These are phyloP conservation scores for Tragelaphus buxtoni DNA, from an alignment of 2,113 vertebrate genomes.

Conservation along the genomic window DNA sequence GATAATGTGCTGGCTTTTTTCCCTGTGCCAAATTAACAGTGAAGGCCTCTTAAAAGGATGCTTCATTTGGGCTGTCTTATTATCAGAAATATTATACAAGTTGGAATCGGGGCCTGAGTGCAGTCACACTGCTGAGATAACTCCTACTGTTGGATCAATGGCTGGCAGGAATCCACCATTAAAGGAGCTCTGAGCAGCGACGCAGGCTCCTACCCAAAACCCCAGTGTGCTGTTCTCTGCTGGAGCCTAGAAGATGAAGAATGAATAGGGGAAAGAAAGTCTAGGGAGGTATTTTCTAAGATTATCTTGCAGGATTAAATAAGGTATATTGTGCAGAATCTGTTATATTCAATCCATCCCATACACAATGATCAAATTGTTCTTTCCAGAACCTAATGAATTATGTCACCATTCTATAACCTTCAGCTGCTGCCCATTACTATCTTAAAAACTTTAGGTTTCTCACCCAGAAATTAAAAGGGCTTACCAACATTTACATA, in stretches of 20 bases:
- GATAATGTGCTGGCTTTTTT: constrained; percentile 64
- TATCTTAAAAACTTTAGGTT: not conserved
- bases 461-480: not conserved
- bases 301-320: not conserved
- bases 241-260: not conserved
- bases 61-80: constrained; percentile 63
- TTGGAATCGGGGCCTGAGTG: constrained; percentile 53
- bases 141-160: constrained; percentile 53
- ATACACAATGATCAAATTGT: not conserved
- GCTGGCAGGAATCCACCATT: constrained; percentile 47
- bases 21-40: constrained; percentile 74
- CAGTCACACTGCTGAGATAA: constrained; percentile 28
- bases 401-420: not conserved
- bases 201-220: not conserved
- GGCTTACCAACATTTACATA: not conserved
- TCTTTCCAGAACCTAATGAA: not conserved
- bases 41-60: constrained; percentile 74
- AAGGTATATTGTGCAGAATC: not conserved
- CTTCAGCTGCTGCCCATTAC: not conserved
- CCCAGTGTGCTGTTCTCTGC: not conserved
- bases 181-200: not conserved
- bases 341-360: not conserved
- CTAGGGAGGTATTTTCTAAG: not conserved
- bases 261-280: fast-evolving
- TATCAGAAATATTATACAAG: constrained; percentile 67